Evolutionary conservation across 2,888 invertebrate genomes (phyloP).

Genomic region (Rhorus exstirpatorius): DNA sequence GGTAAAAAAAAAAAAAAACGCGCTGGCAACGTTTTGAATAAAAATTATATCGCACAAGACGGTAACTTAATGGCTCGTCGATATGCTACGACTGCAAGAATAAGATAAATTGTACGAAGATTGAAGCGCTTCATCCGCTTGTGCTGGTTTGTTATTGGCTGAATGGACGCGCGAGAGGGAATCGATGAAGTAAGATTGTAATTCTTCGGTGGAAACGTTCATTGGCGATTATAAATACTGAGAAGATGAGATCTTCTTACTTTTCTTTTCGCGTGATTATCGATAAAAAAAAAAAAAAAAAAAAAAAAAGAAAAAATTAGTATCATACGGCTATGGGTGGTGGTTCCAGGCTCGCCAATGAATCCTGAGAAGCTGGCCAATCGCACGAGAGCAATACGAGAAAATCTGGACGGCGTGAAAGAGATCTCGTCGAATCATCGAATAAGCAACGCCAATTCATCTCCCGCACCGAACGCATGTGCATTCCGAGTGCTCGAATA

Average conservation of each 20-base stretch:
- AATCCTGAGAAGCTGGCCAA: constrained; percentile 94
- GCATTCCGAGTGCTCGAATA: constrained; percentile 84
- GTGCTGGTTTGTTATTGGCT: too few species aligned
- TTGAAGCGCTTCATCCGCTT: too few species aligned
- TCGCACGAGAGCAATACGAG: constrained; percentile 89
- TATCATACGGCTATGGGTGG: constrained; percentile 71
- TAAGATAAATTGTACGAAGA: too few species aligned
- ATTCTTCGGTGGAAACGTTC: too few species aligned
- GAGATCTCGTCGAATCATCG: constrained; percentile 92
- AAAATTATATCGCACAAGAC: background rate
- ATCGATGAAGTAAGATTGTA: too few species aligned
- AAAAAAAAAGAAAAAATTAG: too few species aligned
- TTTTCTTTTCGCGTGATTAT: background rate
- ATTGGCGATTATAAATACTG: background rate
- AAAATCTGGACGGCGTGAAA: constrained; percentile 90
- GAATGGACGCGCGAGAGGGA: too few species aligned
- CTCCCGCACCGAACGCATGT: constrained; percentile 82
- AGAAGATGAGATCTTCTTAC: background rate
- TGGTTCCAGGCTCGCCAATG: constrained; percentile 91
- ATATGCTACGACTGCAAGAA: too few species aligned
- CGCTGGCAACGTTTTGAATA: constrained; percentile 42
- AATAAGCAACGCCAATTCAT: constrained; percentile 88
- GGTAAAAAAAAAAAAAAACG: too few species aligned
- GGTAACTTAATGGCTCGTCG: background rate
- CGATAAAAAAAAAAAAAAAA: background rate